Conservation (phyloP, 2,113 vertebrate species). For the Acanthisitta chloris region DNA sequence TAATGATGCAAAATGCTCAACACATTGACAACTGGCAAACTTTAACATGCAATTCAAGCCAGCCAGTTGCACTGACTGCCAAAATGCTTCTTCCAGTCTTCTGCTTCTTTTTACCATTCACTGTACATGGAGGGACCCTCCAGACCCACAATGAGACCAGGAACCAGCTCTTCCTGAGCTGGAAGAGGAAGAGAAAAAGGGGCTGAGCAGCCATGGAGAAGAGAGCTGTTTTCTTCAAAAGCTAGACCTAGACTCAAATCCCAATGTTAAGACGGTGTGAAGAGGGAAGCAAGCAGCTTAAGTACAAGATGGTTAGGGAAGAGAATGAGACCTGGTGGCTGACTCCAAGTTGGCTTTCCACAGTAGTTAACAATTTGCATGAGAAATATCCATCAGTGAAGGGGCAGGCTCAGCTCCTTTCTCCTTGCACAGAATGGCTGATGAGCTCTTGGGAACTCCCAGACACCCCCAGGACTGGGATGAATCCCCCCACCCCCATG, state of each 20-base stretch:
- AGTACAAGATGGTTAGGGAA: not conserved
- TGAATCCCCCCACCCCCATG: not conserved
- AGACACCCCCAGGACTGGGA: not conserved
- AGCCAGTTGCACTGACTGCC: not conserved
- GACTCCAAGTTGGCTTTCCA: not conserved
- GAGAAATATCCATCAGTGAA: not conserved
- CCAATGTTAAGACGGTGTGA: fast-evolving
- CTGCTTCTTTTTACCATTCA: not conserved
- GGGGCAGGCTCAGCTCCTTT: not conserved
- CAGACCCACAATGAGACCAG: not conserved
- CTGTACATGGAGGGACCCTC: not conserved
- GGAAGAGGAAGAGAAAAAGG: not conserved
- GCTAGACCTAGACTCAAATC: not conserved
- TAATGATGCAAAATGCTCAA: not conserved
- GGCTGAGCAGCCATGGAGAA: not conserved
- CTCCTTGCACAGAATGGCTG: not conserved
- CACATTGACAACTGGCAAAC: not conserved
- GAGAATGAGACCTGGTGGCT: not conserved
- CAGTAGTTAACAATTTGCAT: not conserved
- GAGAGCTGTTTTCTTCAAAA: not conserved
- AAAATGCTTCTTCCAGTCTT: not conserved
- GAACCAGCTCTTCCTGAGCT: not conserved
- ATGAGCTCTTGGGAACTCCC: not conserved
- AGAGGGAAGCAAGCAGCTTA: not conserved
- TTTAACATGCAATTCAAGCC: not conserved